A percentile compares a stretch with the other conserved stretches of the same genome.
phyloP scores from a whole-genome alignment of 1,140 invertebrate species.

The Drosophila persimilis region DNA sequence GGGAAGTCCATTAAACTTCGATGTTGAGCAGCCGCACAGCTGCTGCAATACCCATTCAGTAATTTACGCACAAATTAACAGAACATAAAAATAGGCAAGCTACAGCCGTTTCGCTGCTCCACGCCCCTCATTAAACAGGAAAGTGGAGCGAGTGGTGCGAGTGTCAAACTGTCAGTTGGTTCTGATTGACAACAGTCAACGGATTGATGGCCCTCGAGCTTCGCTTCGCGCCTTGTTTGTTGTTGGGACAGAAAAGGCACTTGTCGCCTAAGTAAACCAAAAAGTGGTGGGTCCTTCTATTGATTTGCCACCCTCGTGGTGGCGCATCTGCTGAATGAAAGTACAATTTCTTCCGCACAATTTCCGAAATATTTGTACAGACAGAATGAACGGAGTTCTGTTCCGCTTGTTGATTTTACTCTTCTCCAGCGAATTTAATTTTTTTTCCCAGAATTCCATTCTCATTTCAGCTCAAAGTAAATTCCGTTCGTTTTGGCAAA shows the following conservation, averaged over 20 bases:
- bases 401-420: no score
- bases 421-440: no score
- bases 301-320: constrained; percentile 16
- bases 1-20: constrained; percentile 45
- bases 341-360: constrained; percentile 25
- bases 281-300: constrained; percentile 12
- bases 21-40: constrained; percentile 31
- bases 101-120: neutral
- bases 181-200: constrained; percentile 64
- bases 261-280: constrained; percentile 58
- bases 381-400: neutral
- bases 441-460: no score
- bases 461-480: no score
- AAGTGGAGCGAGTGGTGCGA: constrained; percentile 3
- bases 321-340: constrained; percentile 40
- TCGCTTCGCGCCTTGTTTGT: constrained; percentile 1
- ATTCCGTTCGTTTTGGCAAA: no score
- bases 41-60: constrained; percentile 62
- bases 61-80: constrained; percentile 73
- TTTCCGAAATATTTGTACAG: constrained; percentile 27
- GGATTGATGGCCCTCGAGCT: constrained; percentile 55
- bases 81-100: constrained; percentile 62
- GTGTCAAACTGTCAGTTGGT: constrained; percentile 55
- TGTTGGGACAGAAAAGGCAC: constrained; percentile 18
- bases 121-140: neutral